A percentile compares a stretch with the other conserved stretches of the same genome.
Evolutionary conservation across 2,797 vertebrate genomes (phyloP).

Genomic region (Ctenopoma multispine): DNA sequence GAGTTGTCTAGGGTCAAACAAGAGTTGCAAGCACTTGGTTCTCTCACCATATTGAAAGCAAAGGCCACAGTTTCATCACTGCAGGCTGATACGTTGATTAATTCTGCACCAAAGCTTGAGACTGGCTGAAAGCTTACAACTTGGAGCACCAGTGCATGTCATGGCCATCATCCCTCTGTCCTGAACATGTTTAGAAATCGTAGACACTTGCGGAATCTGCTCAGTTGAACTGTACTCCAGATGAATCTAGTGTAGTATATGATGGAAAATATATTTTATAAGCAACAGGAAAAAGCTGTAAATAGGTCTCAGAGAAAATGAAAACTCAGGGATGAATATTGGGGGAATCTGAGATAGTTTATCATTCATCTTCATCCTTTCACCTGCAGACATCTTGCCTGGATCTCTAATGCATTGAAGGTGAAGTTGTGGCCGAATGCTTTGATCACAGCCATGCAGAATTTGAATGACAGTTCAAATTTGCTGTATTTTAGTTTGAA

Average conservation of each 20-base stretch:
- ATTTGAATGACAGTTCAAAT: conserved; percentile 41
- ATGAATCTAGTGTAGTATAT: background rate
- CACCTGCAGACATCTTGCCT: conserved; percentile 65
- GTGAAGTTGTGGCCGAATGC: conserved; percentile 24
- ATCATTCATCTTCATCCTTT: conserved; percentile 62
- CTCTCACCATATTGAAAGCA: conserved; percentile 19
- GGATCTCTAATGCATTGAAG: conserved; percentile 40
- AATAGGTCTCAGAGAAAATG: too few relatives aligned
- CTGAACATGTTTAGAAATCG: background rate
- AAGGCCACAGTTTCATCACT: conserved; percentile 56
- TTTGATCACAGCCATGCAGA: conserved; percentile 9
- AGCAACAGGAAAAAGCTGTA: background rate
- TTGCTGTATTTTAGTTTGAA: conserved; percentile 27
- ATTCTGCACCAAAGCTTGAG: conserved; percentile 53
- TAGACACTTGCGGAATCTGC: background rate
- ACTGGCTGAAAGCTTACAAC: conserved; percentile 48
- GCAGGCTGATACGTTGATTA: conserved; percentile 56
- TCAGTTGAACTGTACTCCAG: background rate
- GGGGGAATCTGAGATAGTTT: conserved; percentile 7
- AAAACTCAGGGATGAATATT: conserved; percentile 5
- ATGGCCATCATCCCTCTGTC: conserved; percentile 4
- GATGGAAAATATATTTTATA: background rate
- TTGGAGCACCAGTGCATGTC: conserved; percentile 58
- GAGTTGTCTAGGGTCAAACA: background rate
- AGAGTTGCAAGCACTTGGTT: conserved; percentile 3